These are phyloP conservation scores for Psittacula echo DNA, from an alignment of 2,797 vertebrate species.

Conservation along the genomic window DNA sequence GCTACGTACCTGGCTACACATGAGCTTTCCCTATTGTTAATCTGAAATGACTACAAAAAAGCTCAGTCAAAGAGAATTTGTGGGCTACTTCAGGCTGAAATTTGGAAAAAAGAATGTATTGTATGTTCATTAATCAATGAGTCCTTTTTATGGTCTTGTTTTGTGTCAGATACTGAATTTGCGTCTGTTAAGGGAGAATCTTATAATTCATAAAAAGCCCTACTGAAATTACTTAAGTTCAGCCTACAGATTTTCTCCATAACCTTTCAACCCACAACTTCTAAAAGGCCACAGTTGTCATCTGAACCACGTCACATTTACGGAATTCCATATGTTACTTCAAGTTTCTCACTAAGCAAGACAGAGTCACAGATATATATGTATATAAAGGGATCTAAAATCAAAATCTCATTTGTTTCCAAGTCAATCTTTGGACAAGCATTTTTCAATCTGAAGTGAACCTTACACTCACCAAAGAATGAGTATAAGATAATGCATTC, in stretches of 20 bases:
- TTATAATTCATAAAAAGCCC: neutral
- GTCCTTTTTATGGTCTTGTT: neutral
- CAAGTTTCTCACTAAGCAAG: neutral
- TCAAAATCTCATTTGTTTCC: neutral
- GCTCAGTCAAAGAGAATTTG: neutral
- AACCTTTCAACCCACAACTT: neutral
- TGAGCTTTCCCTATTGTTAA: neutral
- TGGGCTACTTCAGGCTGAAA: neutral
- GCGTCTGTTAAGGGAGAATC: neutral
- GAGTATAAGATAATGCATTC: neutral
- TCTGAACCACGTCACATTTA: neutral
- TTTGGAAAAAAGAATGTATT: neutral
- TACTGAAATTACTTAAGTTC: neutral
- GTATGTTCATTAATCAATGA: conserved; percentile 18
- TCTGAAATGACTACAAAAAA: neutral
- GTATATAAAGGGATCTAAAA: neutral
- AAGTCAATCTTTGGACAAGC: neutral
- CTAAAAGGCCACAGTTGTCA: neutral
- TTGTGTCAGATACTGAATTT: neutral
- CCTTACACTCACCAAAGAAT: neutral
- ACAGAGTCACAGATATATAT: neutral
- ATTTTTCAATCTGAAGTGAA: neutral
- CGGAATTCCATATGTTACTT: neutral
- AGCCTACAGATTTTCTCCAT: neutral
- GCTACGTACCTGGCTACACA: neutral